A percentile compares a stretch with the other conserved stretches of the same genome.
phyloP scores from a whole-genome alignment of 2,888 invertebrate genomes.

The Eulithis testata region DNA sequence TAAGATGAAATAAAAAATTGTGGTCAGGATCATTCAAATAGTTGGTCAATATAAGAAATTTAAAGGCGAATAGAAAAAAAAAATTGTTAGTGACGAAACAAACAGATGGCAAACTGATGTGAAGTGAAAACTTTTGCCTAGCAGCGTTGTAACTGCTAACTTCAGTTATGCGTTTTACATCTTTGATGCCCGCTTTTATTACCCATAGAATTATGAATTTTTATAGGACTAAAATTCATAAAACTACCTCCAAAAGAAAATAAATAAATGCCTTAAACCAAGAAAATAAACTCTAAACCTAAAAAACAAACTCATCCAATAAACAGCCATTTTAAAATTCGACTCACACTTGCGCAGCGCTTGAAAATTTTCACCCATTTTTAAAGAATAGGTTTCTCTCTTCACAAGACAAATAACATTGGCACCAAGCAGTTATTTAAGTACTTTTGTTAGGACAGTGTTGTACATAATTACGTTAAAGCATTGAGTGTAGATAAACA shows the following conservation, averaged over 20 bases:
- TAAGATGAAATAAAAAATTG: too few species aligned
- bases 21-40: too few species aligned
- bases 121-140: too few species aligned
- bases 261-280: neutral
- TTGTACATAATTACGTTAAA: constrained; percentile 25
- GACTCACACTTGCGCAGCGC: constrained; percentile 32
- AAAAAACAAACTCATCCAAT: constrained; percentile 35
- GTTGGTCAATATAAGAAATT: too few species aligned
- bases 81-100: too few species aligned
- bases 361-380: constrained; percentile 42
- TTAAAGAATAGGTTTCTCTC: constrained; percentile 39
- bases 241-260: too few species aligned
- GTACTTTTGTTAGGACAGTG: constrained; percentile 17
- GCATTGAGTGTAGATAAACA: constrained; percentile 22
- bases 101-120: too few species aligned
- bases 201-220: too few species aligned
- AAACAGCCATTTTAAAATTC: constrained; percentile 41
- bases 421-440: constrained; percentile 18
- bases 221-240: too few species aligned
- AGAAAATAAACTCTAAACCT: constrained; percentile 27
- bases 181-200: too few species aligned
- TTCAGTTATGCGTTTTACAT: neutral
- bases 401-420: constrained; percentile 38
- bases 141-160: too few species aligned
- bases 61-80: too few species aligned